These are phyloP conservation scores for Coptodon bakossiorum DNA, from an alignment of 2,113 vertebrate genomes.

Conservation along the genomic window DNA sequence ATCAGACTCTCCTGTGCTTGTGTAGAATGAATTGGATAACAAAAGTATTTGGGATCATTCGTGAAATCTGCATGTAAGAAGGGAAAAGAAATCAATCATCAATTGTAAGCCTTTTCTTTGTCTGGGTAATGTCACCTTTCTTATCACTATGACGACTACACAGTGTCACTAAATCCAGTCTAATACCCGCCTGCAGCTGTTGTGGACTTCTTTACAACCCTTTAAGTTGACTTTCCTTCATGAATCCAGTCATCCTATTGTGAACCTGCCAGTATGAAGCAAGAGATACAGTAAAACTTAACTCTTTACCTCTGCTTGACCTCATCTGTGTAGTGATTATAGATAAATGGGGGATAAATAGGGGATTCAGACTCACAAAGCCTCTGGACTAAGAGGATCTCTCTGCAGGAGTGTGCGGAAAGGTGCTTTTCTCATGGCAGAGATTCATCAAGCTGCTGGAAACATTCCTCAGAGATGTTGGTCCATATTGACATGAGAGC, in stretches of 20 bases:
- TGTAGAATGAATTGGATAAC: not conserved
- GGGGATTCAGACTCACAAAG: slow-evolving; percentile 5
- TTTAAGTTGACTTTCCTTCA: not conserved
- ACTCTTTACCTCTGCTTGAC: not conserved
- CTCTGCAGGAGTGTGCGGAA: not conserved
- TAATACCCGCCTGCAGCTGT: not conserved
- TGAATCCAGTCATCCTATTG: not conserved
- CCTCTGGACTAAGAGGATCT: slow-evolving; percentile 9
- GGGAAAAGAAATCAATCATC: not conserved
- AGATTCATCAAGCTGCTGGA: not conserved
- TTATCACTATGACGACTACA: not conserved
- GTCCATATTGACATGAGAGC: not conserved
- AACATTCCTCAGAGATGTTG: not conserved
- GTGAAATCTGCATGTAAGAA: not conserved
- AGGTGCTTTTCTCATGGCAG: not conserved
- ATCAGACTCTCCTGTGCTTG: not conserved
- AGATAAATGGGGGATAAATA: not conserved
- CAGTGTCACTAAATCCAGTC: not conserved
- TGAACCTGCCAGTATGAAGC: not conserved
- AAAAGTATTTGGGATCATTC: not conserved
- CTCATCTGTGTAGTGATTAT: not conserved
- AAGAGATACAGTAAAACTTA: not conserved
- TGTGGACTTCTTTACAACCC: not conserved
- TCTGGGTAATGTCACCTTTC: not conserved
- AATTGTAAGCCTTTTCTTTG: not conserved